These are phyloP conservation scores for Noctilio leporinus DNA, from an alignment of 2,113 vertebrate genomes.

Conservation along the genomic window DNA sequence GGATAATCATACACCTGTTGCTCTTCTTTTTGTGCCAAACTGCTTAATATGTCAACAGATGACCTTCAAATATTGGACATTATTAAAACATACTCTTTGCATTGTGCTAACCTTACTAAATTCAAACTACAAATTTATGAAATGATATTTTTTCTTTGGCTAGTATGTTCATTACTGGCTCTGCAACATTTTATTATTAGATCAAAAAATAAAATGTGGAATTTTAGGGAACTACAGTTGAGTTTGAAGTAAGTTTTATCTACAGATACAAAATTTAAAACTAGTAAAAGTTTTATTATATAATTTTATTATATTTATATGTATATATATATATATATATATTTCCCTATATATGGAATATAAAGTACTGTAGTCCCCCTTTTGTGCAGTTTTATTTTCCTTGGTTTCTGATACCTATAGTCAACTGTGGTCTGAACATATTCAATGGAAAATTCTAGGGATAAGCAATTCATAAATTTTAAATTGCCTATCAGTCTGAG, in stretches of 20 bases:
- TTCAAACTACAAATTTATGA: not conserved
- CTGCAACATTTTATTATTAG: not conserved
- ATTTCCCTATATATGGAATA: not conserved
- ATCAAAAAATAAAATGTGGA: not conserved
- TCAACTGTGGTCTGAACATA: not conserved
- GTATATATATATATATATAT: not conserved
- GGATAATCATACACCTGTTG: not conserved
- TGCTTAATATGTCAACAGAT: not conserved
- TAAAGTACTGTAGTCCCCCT: not conserved
- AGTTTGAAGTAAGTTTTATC: not conserved
- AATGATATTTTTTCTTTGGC: not conserved
- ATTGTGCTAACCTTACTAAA: not conserved
- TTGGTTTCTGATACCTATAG: not conserved
- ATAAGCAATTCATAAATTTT: not conserved
- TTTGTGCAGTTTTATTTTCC: not conserved
- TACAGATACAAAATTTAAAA: not conserved
- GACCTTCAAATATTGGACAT: not conserved
- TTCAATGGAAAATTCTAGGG: not conserved
- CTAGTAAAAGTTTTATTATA: not conserved
- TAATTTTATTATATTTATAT: not conserved
- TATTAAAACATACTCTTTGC: not conserved
- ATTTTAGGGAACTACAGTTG: not conserved
- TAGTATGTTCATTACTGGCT: not conserved
- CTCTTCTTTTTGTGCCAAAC: not conserved
- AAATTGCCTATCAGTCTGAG: not conserved